A percentile compares a stretch with the other conserved stretches of the same genome.
Evolutionary conservation across 2,888 invertebrate species (phyloP).

Genomic region (Entomobrya proxima): DNA sequence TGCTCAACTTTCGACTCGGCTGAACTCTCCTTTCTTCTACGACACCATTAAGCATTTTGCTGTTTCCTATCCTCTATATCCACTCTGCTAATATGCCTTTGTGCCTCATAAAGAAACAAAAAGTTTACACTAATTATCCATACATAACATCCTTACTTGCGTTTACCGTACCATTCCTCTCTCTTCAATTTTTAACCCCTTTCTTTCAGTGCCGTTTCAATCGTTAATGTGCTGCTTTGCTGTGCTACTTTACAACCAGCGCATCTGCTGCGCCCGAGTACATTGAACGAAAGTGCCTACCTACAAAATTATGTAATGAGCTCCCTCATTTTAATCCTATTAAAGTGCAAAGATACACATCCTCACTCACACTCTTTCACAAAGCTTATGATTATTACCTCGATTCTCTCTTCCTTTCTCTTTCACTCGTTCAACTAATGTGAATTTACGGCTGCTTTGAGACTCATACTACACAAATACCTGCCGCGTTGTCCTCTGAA

Average conservation of each 20-base stretch:
- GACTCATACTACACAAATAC: too few species aligned
- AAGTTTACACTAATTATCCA: constrained; percentile 24
- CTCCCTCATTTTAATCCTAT: constrained; percentile 42
- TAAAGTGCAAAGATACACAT: not conserved
- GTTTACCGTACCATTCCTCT: not conserved
- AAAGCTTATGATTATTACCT: not conserved
- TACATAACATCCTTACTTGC: not conserved
- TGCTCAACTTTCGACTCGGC: too few species aligned
- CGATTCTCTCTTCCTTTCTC: not conserved
- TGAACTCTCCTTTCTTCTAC: not conserved
- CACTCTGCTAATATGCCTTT: not conserved
- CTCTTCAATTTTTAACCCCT: not conserved
- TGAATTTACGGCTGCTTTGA: constrained; percentile 6
- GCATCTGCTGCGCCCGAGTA: not conserved
- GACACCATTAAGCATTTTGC: not conserved
- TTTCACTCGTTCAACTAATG: constrained; percentile 12
- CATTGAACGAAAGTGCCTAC: not conserved
- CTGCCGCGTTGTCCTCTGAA: not conserved
- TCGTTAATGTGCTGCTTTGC: not conserved
- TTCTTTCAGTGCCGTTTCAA: not conserved
- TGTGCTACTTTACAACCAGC: too few species aligned
- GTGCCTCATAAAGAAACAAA: not conserved
- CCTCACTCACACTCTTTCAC: not conserved
- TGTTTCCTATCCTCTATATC: not conserved
- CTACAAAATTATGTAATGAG: constrained; percentile 50